A percentile compares a stretch with the other conserved stretches of the same genome.
Evolutionary conservation across 2,797 vertebrate species (phyloP).

Genomic region (Schizothorax lantsangensis): DNA sequence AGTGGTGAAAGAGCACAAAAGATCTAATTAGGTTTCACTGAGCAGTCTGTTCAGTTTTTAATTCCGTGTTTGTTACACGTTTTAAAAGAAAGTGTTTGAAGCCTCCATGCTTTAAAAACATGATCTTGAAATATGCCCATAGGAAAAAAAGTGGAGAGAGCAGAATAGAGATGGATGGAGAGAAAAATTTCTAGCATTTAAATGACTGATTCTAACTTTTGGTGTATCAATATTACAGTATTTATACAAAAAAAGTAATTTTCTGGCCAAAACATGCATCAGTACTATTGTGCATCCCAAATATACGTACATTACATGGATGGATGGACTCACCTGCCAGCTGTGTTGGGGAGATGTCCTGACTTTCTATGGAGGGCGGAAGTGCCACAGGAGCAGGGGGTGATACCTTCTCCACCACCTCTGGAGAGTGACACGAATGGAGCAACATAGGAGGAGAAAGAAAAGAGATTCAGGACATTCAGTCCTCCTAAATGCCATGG

Average conservation of each 20-base stretch:
- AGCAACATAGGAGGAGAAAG: not conserved
- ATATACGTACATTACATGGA: not conserved
- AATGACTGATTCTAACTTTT: not conserved
- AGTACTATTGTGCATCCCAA: not conserved
- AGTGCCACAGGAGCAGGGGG: constrained; percentile 90
- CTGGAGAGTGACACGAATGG: constrained; percentile 71
- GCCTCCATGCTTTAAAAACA: not conserved
- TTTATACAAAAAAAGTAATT: not conserved
- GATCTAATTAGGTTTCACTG: not conserved
- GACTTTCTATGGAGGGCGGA: constrained; percentile 90
- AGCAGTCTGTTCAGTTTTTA: constrained; percentile 1
- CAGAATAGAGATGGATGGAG: not conserved
- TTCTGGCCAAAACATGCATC: not conserved
- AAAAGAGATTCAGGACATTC: not conserved
- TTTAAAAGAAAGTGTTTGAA: not conserved
- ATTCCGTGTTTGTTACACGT: not conserved
- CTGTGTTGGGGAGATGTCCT: constrained; percentile 93
- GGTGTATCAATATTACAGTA: not conserved
- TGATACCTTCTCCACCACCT: constrained; percentile 90
- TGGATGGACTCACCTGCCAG: constrained; percentile 82
- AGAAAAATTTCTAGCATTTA: not conserved
- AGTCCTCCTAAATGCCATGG: not conserved
- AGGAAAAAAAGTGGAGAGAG: not conserved
- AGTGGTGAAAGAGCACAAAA: not conserved
- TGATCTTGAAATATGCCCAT: constrained; percentile 18